Evolutionary conservation across 2,113 vertebrate species (phyloP).

Genomic region (Glaucomys volans): DNA sequence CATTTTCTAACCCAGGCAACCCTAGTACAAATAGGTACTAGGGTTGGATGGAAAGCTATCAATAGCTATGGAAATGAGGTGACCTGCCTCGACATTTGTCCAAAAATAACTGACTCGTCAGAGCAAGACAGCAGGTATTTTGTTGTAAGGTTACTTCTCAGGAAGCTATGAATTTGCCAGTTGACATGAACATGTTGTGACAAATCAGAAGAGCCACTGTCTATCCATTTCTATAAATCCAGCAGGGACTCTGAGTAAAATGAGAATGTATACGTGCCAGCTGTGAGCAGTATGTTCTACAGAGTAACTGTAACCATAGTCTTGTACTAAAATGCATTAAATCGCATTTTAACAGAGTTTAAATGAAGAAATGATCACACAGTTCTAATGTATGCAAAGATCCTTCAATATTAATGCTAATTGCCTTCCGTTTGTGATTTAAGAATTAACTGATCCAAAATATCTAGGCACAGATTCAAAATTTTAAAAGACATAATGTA

Average conservation of each 20-base stretch:
- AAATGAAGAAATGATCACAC: background rate
- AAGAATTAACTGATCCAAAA: constrained; percentile 7
- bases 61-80: constrained; percentile 1
- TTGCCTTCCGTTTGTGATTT: background rate
- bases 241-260: background rate
- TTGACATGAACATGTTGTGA: background rate
- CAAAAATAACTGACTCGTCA: constrained; percentile 9
- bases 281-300: too few species aligned
- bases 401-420: background rate
- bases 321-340: background rate
- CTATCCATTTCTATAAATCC: background rate
- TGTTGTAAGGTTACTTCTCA: background rate
- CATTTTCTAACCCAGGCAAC: background rate
- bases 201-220: background rate
- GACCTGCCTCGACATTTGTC: background rate
- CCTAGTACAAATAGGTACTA: background rate
- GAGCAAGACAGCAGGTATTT: background rate
- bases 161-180: constrained; percentile 16
- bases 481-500: constrained; percentile 4
- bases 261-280: background rate
- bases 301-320: background rate
- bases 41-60: background rate
- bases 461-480: constrained; percentile 16
- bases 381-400: background rate
- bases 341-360: background rate